Conservation (phyloP, 2,797 vertebrate species). For the Hylomyscus alleni region DNA sequence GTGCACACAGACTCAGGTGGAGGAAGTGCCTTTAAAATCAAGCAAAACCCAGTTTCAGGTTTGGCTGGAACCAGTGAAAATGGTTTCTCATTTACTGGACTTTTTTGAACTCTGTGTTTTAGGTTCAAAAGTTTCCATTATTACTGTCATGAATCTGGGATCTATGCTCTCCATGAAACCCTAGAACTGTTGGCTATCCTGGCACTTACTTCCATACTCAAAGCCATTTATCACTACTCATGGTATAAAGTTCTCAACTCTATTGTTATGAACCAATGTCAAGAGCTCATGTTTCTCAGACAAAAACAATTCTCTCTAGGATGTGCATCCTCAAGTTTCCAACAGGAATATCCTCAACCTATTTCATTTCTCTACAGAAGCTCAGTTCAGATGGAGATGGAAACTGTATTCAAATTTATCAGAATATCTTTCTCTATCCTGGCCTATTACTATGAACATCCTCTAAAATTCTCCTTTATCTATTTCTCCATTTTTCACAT, state of each 20-base stretch:
- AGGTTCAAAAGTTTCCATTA: background rate
- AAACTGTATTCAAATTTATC: background rate
- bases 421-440: background rate
- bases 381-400: background rate
- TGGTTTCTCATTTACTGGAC: background rate
- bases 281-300: slow-evolving; percentile 3
- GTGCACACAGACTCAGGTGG: background rate
- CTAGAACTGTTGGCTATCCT: background rate
- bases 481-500: background rate
- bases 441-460: background rate
- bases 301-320: background rate
- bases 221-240: background rate
- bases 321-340: background rate
- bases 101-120: background rate
- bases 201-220: background rate
- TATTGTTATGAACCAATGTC: background rate
- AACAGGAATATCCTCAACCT: background rate
- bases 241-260: background rate
- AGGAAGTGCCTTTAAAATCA: background rate
- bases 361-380: background rate
- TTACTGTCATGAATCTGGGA: background rate
- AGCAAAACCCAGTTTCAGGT: background rate
- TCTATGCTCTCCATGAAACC: background rate
- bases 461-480: background rate
- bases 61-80: background rate